Conservation (phyloP, 2,113 vertebrate genomes). For the Candoia aspera region DNA sequence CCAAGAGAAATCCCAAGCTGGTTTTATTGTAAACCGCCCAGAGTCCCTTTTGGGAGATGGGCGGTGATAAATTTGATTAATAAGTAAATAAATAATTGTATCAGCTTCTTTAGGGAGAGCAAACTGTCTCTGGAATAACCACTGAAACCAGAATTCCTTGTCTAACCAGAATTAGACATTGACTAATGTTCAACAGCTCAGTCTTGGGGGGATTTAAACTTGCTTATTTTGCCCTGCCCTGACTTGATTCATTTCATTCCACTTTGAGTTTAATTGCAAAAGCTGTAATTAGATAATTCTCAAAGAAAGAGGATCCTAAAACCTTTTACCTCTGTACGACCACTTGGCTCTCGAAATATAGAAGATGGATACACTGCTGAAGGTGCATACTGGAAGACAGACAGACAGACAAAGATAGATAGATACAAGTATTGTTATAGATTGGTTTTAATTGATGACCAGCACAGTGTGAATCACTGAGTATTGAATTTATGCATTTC, state of each 20-base stretch:
- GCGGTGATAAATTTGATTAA: too few relatives aligned
- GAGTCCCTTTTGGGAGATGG: too few relatives aligned
- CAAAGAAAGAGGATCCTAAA: background rate
- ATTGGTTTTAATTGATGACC: background rate
- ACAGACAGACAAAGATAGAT: background rate
- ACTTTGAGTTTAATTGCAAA: background rate
- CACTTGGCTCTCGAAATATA: background rate
- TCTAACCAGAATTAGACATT: too few relatives aligned
- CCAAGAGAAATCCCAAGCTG: too few relatives aligned
- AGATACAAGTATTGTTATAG: background rate
- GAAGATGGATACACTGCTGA: fast-evolving
- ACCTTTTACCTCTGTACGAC: background rate
- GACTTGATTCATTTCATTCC: background rate
- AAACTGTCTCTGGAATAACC: too few relatives aligned
- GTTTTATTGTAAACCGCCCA: too few relatives aligned
- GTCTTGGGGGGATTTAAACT: background rate
- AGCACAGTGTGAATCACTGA: background rate
- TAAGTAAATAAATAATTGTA: too few relatives aligned
- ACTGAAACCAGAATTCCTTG: too few relatives aligned
- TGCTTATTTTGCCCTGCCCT: background rate
- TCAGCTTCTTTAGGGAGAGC: too few relatives aligned
- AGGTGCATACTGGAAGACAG: background rate
- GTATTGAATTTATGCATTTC: background rate
- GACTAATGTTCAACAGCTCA: too few relatives aligned
- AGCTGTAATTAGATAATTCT: background rate